Base-by-base conservation (phyloP, 2,113 vertebrate species). In the Eleginops maclovinus region DNA sequence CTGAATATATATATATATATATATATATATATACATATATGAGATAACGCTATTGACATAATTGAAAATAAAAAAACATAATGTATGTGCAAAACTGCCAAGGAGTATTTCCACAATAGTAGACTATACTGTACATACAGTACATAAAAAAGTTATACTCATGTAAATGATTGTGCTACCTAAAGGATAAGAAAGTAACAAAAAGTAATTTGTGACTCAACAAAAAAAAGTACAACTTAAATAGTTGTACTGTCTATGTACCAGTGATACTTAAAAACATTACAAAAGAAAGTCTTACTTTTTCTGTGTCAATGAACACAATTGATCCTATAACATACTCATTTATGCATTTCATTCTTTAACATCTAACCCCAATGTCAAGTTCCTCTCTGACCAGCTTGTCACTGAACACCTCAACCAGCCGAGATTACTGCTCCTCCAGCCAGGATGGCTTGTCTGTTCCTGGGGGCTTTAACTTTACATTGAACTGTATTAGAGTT, bases 401-500 rank as follows among this genome's bases (percentile, higher is more conserved):
- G 36, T 72, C 70, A 63, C 64, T 69, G 53, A 54, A 40, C 58
- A 79, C 49, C 40, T 65, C 65, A 72, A 54, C 56, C 26, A 60
- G 63, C 71, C 64, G 68, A 73, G 54, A 90, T 81, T 94, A 99
- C 94, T 97, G 97, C 93, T 99, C 97, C 94, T 99, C 98, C 93
- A 99, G 95, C 98, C 98, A 99, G 61, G 98, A 99, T 4, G 98
- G 98, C 86, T 98, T 98, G 92, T 99, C 97, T 0, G 95, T 90
- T 58, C 97, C 97, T 0, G 97, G 96, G 14, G 96, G 96, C 95
- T 97, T 96, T 75, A 99, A 93, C 93, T 97, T 97, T 77, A 99
- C 95, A 89, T 97, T 99, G 93, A 99, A 99, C 93, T 99, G 98
- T 94, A 96, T 96, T 78, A 99, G 95, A 87, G 97, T 98, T 94